phyloP scores from a whole-genome alignment of 2,888 invertebrate species.

The Anodontia alba region DNA sequence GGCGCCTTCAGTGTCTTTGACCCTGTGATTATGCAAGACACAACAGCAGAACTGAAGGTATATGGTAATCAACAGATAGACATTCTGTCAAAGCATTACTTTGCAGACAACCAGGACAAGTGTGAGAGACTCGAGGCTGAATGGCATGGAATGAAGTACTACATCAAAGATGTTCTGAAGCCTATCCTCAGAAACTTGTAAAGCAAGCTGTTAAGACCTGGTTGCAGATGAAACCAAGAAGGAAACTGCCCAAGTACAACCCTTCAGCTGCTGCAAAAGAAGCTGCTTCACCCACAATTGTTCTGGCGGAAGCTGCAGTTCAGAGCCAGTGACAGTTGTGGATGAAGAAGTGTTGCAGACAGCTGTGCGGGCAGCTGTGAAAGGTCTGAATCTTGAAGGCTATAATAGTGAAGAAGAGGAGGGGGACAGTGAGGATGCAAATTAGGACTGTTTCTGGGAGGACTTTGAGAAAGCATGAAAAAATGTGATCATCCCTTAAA shows the following conservation, averaged over 20 bases:
- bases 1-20: conserved; percentile 38
- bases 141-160: conserved; percentile 37
- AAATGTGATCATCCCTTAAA: too few relatives aligned
- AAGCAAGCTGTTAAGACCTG: conserved; percentile 3
- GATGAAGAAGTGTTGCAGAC: background rate
- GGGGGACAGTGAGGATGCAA: background rate
- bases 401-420: background rate
- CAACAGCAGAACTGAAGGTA: background rate
- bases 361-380: background rate
- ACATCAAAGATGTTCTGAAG: conserved; percentile 14
- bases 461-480: background rate
- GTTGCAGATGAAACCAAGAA: conserved; percentile 21
- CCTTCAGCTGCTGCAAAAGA: background rate
- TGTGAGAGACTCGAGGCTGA: conserved; percentile 15
- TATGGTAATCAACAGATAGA: conserved; percentile 8
- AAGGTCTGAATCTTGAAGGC: background rate
- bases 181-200: background rate
- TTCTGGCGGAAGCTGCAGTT: background rate
- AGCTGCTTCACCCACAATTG: background rate
- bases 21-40: conserved; percentile 30
- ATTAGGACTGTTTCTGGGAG: background rate
- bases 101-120: background rate
- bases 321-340: background rate
- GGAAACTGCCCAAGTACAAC: conserved; percentile 10
- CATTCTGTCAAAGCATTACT: conserved; percentile 29